Base-by-base conservation (phyloP, 2,113 vertebrate genomes). In the Paedocypris sp. region DNA sequence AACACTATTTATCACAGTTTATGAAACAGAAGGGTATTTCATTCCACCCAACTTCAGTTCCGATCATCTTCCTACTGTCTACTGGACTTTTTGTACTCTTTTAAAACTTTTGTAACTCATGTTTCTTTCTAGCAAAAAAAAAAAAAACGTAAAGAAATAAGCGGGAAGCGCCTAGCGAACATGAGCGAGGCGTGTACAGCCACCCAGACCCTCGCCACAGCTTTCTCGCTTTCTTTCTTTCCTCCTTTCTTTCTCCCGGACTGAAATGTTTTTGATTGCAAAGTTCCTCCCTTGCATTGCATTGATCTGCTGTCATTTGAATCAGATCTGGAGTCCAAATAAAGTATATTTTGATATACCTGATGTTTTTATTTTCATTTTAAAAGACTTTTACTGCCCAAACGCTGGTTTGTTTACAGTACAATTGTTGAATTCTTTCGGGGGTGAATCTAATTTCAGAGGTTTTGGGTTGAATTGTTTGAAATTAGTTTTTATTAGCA, bases 261-360 rank as follows among this genome's bases (percentile, higher is more conserved):
- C 61, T 73, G 82, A 85, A 71, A 74, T 83, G 79, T 80, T 82
- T 77, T 83, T 85, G 86, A 84, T 88, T 91, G 83, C 86, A 85
- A 82, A 86, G 87, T 75, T 83, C 84, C 31, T 52, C 50, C 56
- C 87, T 88, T 84, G 80, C 87, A 89, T 93, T 91, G 88, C 91
- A 89, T 94, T 85, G 85, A 89, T 93, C 91, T 92, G 92, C 91
- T 93, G 86, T 90, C 90, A 88, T 91, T 94, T 87, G 85, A 92
- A 87, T 91, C 89, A 88, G 91, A 95, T 93, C 90, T 88, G 89
- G 64, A 90, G 91, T 92, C 91, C 91, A 96, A 98, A 97, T 97
- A 96, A 98, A 98, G 90, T 97, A 91, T 97, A 98, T 98, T 98
- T 98, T 98, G 93, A 97, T 97, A 93, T 91, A 87, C 94, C 69